A percentile compares a stretch with the other conserved stretches of the same genome.
Evolutionary conservation across 37 sponge, comb jelly and placozoan genomes (phyloP).

Genomic region (Oopsacas minuta): DNA sequence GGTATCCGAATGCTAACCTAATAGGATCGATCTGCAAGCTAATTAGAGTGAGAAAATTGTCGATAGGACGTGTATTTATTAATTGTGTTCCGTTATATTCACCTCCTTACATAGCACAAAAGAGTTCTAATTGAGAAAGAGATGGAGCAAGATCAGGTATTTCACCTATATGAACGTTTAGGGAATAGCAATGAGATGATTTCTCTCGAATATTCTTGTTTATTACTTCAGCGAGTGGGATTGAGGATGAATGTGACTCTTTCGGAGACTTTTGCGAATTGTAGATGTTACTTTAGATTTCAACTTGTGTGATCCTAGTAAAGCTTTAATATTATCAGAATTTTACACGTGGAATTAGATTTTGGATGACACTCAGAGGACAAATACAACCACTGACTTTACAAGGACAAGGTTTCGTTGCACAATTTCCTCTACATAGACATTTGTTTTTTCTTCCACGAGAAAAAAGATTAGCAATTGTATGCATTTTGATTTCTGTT

Average conservation of each 20-base stretch:
- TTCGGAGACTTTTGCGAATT: not conserved
- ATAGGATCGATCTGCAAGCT: not conserved
- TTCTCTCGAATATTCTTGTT: not conserved
- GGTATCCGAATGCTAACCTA: not conserved
- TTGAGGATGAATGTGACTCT: not conserved
- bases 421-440: conserved; percentile 17
- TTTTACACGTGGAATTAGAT: not conserved
- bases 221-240: not conserved
- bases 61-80: no score
- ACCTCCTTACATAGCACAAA: not conserved
- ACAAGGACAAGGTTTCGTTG: not conserved
- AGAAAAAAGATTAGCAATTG: not conserved
- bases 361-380: not conserved
- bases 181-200: not conserved
- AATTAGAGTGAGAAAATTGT: no score
- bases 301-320: not conserved
- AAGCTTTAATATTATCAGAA: not conserved
- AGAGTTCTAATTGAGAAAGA: not conserved
- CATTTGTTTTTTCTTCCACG: not conserved
- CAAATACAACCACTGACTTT: not conserved
- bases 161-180: not conserved
- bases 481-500: not conserved
- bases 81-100: no score
- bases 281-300: no score
- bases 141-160: no score